A percentile compares a stretch with the other conserved stretches of the same genome.
Conservation (phyloP, 1,140 invertebrate species). For the Drosophila watanabei region DNA sequence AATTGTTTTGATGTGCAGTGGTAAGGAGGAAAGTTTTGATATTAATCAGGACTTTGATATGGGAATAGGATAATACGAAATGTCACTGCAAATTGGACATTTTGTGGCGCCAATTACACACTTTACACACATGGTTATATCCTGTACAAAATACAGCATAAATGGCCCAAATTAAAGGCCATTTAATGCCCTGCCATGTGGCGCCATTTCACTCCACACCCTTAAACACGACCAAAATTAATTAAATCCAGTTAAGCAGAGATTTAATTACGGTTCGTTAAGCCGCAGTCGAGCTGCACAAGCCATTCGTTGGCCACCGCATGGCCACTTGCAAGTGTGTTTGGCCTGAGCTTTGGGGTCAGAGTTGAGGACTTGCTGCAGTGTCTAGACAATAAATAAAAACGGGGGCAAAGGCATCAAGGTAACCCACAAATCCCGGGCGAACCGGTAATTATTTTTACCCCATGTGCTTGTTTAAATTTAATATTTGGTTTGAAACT, state of each 20-base stretch:
- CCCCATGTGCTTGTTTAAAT: conserved; percentile 16
- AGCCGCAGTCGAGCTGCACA: neutral
- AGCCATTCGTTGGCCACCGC: neutral
- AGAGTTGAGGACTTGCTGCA: conserved; percentile 1
- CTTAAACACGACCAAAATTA: conserved; percentile 23
- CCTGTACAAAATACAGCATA: neutral
- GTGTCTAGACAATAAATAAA: conserved; percentile 7
- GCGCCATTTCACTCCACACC: neutral
- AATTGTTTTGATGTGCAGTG: conserved; percentile 16
- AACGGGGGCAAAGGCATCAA: neutral
- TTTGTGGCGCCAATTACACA: neutral
- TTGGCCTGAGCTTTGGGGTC: neutral
- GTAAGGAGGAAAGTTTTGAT: conserved; percentile 14
- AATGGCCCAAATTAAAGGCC: neutral
- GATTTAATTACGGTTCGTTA: conserved; percentile 33
- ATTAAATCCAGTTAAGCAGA: conserved; percentile 20
- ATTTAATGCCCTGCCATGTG: neutral
- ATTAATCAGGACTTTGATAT: neutral
- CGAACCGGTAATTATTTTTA: neutral
- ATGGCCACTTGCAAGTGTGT: conserved; percentile 1
- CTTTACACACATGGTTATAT: neutral
- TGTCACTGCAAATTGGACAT: neutral
- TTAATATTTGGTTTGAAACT: conserved; percentile 45
- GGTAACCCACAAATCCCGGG: neutral
- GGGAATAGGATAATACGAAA: neutral